Base-by-base conservation (phyloP, 2,797 vertebrate genomes). In the Lacerta agilis region DNA sequence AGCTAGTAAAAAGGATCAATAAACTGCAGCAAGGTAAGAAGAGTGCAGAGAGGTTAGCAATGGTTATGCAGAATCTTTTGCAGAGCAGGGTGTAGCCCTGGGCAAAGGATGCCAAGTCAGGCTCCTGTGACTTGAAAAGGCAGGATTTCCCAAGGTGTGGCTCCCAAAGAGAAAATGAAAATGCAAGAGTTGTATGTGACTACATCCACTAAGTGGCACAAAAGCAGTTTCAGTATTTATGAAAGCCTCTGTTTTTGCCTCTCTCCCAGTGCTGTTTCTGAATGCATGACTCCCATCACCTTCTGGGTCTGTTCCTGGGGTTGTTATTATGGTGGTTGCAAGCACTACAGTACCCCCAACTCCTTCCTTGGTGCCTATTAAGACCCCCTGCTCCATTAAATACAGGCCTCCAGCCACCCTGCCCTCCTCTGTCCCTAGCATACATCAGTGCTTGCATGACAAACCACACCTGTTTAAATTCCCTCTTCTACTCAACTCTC, bases 11-110 rank as follows among this genome's bases (percentile, higher is more conserved):
- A 73, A 84, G 36, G 72, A 87, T 90, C 66, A 82, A 80, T 27
- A 79, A 82, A 86, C 25, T 88, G 69, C 84, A 88, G 25, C 69
- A 66, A 90, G 85, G 88, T 92, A 81, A 88, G 80, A 75, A 23
- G 41, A 67, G 45, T n/a, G 41, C 18, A 67, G 4, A 75, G 7
- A 27, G 45, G 3, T 38, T 73, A 29, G 71, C 8, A 38, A 0
- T 38, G 23, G 29, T 84, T 73, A 83, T 33, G 15, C 5, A 29
- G 8, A 67, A 82, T 1, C n/a, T 6, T 36, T n/a, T 81, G 66
- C 1, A 29, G 15, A 69, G 41, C 7, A 82, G 8, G 27, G 29
- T 18, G 8, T 82, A 83, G 18, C 4, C n/a, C 20, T 73, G 11
- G 2, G 29, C 18, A 58, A 61, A 9, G 45, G 17, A 66, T 23